Base-by-base conservation (phyloP, 2,113 vertebrate genomes). In the Lipophrys pholis region DNA sequence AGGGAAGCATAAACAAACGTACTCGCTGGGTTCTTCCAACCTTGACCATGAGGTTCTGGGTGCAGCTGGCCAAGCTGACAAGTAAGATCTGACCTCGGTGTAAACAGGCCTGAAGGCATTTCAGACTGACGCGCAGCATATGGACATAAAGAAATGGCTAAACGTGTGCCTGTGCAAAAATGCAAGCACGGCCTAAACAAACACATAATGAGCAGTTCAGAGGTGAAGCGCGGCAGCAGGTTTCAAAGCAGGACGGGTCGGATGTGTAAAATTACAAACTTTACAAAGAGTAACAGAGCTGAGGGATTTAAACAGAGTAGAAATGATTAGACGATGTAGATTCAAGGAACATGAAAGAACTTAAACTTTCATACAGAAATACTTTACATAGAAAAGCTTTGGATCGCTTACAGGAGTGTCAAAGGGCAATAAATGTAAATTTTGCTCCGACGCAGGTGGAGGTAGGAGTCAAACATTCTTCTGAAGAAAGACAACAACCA, bases 1-100 rank as follows among this genome's bases (percentile, higher is more conserved):
- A 67, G 46, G 41, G 55, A 62, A 35, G 63, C 42, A 72, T 40
- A 74, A 59, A 66, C 8, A 53, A 59, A 46, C 69, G 49, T 21
- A 60, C 54, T 62, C n/a, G n/a, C n/a, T 11, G n/a, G 69, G 40
- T 36, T 42, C 51, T 51, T 67, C 58, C 65, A 82, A 48, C 60
- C 66, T 65, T 21, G 73, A 82, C 68, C 55, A 73, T 69, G 64
- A 6, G 30, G 41, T 63, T 84, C 52, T 51, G 46, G 54, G 66
- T 73, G 69, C 64, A 80, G 78, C 69, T 72, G 72, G 60, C 63
- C 50, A 38, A 64, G 61, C 6, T 60, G 17, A 74, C 53, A n/a
- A 38, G 42, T 45, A 43, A 69, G 52, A 48, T 43, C 43, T 53
- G 60, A 76, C 71, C 64, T 77, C 38, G 10, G 65, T 76, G 72